A percentile compares a stretch with the other conserved stretches of the same genome.
phyloP scores from a whole-genome alignment of 2,797 vertebrate genomes.

The Anolis apletophallus region DNA sequence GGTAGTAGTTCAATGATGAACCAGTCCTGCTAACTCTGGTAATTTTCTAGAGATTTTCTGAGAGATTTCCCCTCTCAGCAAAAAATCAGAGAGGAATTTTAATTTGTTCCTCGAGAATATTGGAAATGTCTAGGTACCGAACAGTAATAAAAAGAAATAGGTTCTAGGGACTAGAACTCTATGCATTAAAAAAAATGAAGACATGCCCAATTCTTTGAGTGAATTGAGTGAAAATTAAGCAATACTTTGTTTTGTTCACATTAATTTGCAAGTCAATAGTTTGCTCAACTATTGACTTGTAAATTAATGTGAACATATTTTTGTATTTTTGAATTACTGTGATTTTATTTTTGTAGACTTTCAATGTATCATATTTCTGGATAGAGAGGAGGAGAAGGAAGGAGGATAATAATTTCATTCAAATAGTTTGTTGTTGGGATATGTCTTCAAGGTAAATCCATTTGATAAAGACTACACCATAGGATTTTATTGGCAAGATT shows the following conservation, averaged over 20 bases:
- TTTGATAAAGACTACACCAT: too few species aligned
- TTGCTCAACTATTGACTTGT: neutral
- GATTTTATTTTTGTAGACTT: neutral
- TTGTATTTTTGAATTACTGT: too few species aligned
- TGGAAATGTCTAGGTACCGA: neutral
- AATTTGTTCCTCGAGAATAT: neutral
- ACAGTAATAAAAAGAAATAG: neutral
- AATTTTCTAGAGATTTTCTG: neutral
- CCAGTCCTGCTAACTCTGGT: neutral
- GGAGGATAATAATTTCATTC: neutral
- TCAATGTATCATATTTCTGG: neutral
- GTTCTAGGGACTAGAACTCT: neutral
- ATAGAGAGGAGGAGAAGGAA: neutral
- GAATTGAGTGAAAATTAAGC: neutral
- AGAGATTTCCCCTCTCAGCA: neutral
- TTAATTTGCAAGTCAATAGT: neutral
- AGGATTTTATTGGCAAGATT: too few species aligned
- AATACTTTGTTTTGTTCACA: neutral
- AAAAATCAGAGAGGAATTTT: neutral
- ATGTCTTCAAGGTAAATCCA: too few species aligned
- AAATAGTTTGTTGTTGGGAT: neutral
- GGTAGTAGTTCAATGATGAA: accelerated
- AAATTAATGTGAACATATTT: neutral
- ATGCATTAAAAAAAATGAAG: neutral
- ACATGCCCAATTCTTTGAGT: neutral